phyloP scores from a whole-genome alignment of 2,888 invertebrate species.

The Automeris io region DNA sequence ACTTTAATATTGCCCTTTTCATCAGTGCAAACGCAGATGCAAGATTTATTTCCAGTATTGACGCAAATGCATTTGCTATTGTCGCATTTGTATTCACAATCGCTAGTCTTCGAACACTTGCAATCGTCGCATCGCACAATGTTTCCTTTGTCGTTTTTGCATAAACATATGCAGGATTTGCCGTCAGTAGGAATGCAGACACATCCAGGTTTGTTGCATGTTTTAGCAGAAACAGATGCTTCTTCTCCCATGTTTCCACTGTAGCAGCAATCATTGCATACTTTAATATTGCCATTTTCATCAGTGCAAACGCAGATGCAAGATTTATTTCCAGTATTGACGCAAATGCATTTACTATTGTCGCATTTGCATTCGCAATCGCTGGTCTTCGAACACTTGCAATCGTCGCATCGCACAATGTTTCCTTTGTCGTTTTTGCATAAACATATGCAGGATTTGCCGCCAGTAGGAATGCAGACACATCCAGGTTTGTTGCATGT shows the following conservation, averaged over 20 bases:
- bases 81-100: too few species aligned
- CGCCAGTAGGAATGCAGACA: constrained; percentile 23
- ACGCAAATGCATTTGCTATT: too few species aligned
- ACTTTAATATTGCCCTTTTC: too few species aligned
- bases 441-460: constrained; percentile 29
- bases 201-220: not conserved
- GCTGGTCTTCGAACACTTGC: constrained; percentile 19
- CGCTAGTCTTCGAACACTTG: too few species aligned
- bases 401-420: constrained; percentile 23
- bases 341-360: constrained; percentile 32
- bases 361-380: constrained; percentile 22
- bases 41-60: too few species aligned
- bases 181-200: constrained; percentile 8
- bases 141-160: too few species aligned
- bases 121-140: too few species aligned
- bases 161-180: too few species aligned
- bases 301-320: constrained; percentile 32
- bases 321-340: constrained; percentile 23
- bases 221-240: not conserved
- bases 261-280: constrained; percentile 27
- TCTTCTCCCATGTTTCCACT: constrained; percentile 8
- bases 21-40: too few species aligned
- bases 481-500: constrained; percentile 23
- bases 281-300: constrained; percentile 20
- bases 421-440: constrained; percentile 21